These are phyloP conservation scores for Mastacembelus armatus DNA, from an alignment of 2,797 vertebrate genomes.

Conservation along the genomic window DNA sequence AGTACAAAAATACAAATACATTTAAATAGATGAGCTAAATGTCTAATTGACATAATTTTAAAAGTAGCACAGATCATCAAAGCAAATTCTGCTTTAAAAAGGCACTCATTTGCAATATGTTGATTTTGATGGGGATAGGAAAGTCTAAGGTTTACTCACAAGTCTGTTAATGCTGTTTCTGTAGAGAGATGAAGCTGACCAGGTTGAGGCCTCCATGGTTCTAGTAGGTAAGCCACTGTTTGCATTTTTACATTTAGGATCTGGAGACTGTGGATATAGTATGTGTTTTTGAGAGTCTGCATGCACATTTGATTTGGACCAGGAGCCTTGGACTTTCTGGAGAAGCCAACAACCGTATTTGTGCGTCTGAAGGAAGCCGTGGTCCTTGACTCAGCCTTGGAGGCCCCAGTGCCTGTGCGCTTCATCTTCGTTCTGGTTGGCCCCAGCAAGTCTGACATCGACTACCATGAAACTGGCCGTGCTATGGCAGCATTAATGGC, in stretches of 20 bases:
- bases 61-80: not conserved
- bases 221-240: constrained; percentile 87
- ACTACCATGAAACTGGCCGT: constrained; percentile 90
- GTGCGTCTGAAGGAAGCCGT: constrained; percentile 87
- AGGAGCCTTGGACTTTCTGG: constrained; percentile 89
- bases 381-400: constrained; percentile 79
- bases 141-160: not conserved
- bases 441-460: constrained; percentile 77
- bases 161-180: constrained; percentile 23
- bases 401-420: constrained; percentile 83
- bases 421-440: constrained; percentile 91
- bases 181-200: constrained; percentile 77
- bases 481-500: constrained; percentile 91
- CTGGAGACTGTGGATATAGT: not conserved
- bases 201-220: constrained; percentile 89
- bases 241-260: not conserved
- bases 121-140: not conserved
- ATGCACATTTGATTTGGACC: constrained; percentile 9
- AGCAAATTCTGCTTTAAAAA: not conserved
- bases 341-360: constrained; percentile 85
- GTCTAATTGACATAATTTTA: not conserved
- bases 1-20: not conserved
- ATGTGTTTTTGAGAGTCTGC: not conserved
- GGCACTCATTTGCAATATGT: not conserved
- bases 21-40: not conserved